Conservation (phyloP, 1,140 invertebrate genomes). For the Nebria ingens region DNA sequence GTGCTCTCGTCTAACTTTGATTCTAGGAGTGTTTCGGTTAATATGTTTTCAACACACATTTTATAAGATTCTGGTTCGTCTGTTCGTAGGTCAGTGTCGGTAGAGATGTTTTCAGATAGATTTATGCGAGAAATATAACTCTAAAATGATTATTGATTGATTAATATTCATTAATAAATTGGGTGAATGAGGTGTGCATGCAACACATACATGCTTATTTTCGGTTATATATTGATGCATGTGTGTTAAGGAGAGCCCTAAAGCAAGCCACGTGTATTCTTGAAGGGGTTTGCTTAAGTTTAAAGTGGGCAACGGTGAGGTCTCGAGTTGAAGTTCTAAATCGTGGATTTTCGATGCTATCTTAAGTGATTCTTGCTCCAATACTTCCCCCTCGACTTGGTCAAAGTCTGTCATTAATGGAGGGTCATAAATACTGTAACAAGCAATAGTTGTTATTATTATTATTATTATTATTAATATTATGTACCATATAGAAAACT, state of each 20-base stretch:
- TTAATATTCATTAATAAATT: background rate
- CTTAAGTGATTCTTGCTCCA: slow-evolving; percentile 51
- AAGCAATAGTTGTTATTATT: too few relatives aligned
- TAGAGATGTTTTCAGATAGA: slow-evolving; percentile 11
- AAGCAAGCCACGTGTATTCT: slow-evolving; percentile 50
- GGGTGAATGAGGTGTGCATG: background rate
- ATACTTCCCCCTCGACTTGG: slow-evolving; percentile 42
- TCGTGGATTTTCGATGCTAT: slow-evolving; percentile 48
- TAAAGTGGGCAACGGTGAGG: slow-evolving; percentile 45
- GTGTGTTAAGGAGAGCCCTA: slow-evolving; percentile 54
- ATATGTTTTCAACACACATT: background rate
- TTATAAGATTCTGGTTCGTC: background rate
- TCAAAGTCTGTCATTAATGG: slow-evolving; percentile 44
- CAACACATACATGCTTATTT: slow-evolving; percentile 33
- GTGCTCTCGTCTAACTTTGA: slow-evolving; percentile 19
- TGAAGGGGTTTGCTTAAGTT: slow-evolving; percentile 47
- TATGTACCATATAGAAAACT: slow-evolving; percentile 19
- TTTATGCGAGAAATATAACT: slow-evolving; percentile 18
- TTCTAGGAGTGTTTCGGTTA: slow-evolving; percentile 8
- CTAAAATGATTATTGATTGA: slow-evolving; percentile 18
- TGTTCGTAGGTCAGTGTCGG: background rate
- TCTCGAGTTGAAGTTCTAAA: slow-evolving; percentile 39
- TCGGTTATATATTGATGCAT: slow-evolving; percentile 56
- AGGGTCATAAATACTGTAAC: slow-evolving; percentile 38
- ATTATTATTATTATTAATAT: background rate